Evolutionary conservation across 1,140 invertebrate genomes (phyloP), one percentile per base, ranked within the genome.

Genomic region (Sitobion miscanthi): DNA sequence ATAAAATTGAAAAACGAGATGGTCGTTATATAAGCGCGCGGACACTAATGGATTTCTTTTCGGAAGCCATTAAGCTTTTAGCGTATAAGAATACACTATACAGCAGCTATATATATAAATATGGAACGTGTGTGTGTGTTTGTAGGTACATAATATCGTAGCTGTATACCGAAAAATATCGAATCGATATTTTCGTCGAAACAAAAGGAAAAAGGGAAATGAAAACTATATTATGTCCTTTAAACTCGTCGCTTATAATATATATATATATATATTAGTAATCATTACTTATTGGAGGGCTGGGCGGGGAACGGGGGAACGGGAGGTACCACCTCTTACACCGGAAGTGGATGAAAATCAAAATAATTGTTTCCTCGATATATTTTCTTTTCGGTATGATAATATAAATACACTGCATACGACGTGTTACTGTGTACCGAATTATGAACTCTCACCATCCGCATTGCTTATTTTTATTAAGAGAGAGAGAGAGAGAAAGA

Each of bases 61-160:
- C 83, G 42, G 83, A 86, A 86, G 47, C 83, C 42, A 86, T 42
- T 45, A 86, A 86, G 83, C 83, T 45, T 45, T 86, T 86, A 86
- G 83, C 8, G 38, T 86, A 86, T 42, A 86, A 77, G 38, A 45
- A 86, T 85, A 45, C 3, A 42, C 21, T 42, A 85, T 86, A 42
- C 23, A 86, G 20, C 35, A 77, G 62, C 30, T 69, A 30, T 35
- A 77, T 77, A n/a, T 77, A 69, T 69, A 20, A 35, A 35, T n/a
- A n/a, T 69, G 3, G 47, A 1, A 2, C 3, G 9, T 57, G 54
- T 25, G 57, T 62, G 4, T 14, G 62, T n/a, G 62, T 6, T 4
- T 4, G 30, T 62, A 62, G 62, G 11, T n/a, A 69, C 30, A n/a
- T n/a, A 69, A 69, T 69, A 69, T 17, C 5, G 14, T 69, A n/a